phyloP scores from a whole-genome alignment of 2,797 vertebrate species.

The Esox masquinongy region DNA sequence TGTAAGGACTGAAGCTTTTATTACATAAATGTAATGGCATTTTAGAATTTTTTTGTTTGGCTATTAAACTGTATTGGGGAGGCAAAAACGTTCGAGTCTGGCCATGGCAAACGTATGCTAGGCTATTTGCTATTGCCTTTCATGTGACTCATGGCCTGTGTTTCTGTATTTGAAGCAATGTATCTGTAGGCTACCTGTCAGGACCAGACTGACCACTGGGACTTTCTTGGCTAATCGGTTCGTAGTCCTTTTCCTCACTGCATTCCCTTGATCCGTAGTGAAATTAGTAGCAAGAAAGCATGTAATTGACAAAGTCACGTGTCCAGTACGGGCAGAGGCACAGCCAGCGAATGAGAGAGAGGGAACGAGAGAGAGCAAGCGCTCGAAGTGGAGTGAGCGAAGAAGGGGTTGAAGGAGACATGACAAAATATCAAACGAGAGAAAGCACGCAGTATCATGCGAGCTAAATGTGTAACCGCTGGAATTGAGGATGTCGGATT shows the following conservation, averaged over 20 bases:
- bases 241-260: conserved; percentile 26
- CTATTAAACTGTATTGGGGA: background rate
- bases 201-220: conserved; percentile 22
- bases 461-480: conserved; percentile 90
- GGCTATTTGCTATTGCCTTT: background rate
- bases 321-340: conserved; percentile 79
- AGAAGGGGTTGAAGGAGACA: conserved; percentile 75
- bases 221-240: conserved; percentile 40
- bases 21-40: background rate
- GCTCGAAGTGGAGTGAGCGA: conserved; percentile 63
- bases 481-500: conserved; percentile 94
- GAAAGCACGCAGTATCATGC: conserved; percentile 96
- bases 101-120: background rate
- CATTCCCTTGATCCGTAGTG: conserved; percentile 36
- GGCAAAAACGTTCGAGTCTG: background rate
- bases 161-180: background rate
- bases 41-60: background rate
- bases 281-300: conserved; percentile 87
- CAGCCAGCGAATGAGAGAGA: conserved; percentile 69
- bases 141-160: background rate
- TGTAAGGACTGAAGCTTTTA: background rate
- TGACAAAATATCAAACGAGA: conserved; percentile 87
- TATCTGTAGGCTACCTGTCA: no score
- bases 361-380: conserved; percentile 64
- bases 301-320: conserved; percentile 97